These are phyloP conservation scores for Pygmarrhopalites habei DNA, from an alignment of 1,140 invertebrate genomes.

Conservation along the genomic window DNA sequence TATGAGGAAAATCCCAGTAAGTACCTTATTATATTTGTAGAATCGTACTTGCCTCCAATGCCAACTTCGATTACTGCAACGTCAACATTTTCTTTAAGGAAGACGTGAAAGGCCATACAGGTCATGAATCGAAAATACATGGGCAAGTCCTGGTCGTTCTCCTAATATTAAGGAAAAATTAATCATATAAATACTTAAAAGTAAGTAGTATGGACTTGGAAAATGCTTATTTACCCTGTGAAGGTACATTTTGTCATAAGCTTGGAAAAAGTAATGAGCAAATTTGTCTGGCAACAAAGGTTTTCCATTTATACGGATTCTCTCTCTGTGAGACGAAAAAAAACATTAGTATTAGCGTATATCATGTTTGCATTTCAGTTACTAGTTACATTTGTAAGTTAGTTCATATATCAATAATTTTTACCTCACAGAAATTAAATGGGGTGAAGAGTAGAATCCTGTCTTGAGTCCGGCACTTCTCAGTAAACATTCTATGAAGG, in stretches of 20 bases:
- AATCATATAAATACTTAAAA: too few species aligned
- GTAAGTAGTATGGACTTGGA: too few species aligned
- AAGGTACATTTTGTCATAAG: conserved; percentile 59
- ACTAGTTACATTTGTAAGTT: too few species aligned
- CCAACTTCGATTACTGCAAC: conserved; percentile 94
- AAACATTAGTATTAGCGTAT: too few species aligned
- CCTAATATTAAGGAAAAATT: too few species aligned
- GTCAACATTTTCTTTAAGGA: conserved; percentile 78
- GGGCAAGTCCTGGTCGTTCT: conserved; percentile 69
- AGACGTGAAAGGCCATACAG: conserved; percentile 81
- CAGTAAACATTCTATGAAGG: conserved; percentile 83
- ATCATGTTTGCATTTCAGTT: too few species aligned
- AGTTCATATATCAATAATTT: too few species aligned
- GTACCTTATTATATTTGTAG: conserved; percentile 67
- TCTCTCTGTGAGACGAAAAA: too few species aligned
- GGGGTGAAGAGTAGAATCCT: conserved; percentile 94
- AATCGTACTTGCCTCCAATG: conserved; percentile 90
- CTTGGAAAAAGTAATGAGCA: conserved; percentile 69
- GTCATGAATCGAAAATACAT: conserved; percentile 92
- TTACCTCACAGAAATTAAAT: conserved; percentile 83
- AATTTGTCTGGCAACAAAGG: conserved; percentile 69
- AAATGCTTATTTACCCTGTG: too few species aligned
- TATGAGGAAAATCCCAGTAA: too few species aligned
- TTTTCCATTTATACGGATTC: conserved; percentile 80
- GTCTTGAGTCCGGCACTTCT: conserved; percentile 76